Conservation (phyloP, 2,113 vertebrate genomes). For the Coracopsis vasa region DNA sequence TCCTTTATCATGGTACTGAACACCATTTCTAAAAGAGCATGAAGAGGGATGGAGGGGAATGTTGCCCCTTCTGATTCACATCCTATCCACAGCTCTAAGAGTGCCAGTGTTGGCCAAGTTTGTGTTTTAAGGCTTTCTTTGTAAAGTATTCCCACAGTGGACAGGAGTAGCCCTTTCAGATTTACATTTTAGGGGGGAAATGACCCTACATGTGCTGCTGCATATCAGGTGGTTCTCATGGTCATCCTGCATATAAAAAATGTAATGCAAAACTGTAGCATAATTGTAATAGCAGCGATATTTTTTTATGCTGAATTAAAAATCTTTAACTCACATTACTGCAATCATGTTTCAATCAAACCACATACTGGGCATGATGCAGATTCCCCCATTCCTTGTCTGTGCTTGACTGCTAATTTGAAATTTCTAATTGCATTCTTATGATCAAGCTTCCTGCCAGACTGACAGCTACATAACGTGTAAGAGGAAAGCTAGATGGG, state of each 20-base stretch:
- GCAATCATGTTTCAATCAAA: background rate
- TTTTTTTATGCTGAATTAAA: background rate
- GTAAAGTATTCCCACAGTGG: background rate
- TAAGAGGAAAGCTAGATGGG: constrained; percentile 15
- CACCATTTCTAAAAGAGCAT: background rate
- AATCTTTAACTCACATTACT: background rate
- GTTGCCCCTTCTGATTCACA: background rate
- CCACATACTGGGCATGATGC: background rate
- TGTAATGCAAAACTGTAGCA: background rate
- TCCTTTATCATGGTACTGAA: background rate
- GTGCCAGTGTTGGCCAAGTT: background rate
- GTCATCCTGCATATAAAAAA: background rate
- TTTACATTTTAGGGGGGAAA: background rate
- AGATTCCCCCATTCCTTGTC: background rate
- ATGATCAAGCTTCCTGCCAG: background rate
- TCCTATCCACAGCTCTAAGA: background rate
- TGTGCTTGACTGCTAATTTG: background rate
- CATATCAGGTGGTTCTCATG: background rate
- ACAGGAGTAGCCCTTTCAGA: background rate
- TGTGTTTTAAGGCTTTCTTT: background rate
- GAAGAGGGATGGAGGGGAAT: background rate
- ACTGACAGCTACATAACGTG: background rate
- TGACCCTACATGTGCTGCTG: background rate
- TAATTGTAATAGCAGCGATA: background rate
- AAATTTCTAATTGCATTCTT: constrained; percentile 45